Conservation (phyloP, 1,140 invertebrate species). For the Tetranychus cinnabarinus region DNA sequence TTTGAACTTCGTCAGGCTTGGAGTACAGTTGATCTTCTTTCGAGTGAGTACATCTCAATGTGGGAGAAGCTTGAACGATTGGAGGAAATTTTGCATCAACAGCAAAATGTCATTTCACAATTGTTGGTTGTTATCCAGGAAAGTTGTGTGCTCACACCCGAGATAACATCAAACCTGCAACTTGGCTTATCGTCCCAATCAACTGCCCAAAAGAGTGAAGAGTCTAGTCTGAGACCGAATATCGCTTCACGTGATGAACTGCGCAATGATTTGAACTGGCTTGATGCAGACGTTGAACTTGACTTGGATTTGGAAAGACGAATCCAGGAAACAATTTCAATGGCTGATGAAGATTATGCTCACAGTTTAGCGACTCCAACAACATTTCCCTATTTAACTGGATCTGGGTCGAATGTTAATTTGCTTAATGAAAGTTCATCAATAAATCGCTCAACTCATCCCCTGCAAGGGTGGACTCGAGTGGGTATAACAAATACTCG, state of each 20-base stretch:
- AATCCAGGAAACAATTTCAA: no score
- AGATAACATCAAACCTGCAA: not conserved
- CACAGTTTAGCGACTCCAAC: no score
- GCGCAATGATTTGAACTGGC: not conserved
- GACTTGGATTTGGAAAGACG: not conserved
- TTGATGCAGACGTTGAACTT: not conserved
- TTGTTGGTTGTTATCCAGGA: constrained; percentile 29
- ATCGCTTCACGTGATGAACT: not conserved
- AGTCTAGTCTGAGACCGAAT: not conserved
- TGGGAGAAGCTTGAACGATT: constrained; percentile 73
- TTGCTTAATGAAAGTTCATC: not conserved
- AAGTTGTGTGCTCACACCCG: not conserved
- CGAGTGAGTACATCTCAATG: constrained; percentile 76
- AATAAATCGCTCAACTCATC: not conserved
- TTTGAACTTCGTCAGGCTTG: constrained; percentile 73
- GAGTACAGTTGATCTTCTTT: constrained; percentile 64
- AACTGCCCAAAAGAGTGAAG: not conserved
- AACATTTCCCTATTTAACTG: no score
- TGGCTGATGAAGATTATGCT: no score
- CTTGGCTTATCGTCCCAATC: constrained; percentile 2
- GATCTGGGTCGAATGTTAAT: no score
- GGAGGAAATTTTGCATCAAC: constrained; percentile 63
- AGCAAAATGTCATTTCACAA: constrained; percentile 70
- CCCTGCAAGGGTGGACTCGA: not conserved
- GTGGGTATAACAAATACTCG: not conserved